Conservation (phyloP, 1,140 invertebrate species). For the Chironomus striatipennis region DNA sequence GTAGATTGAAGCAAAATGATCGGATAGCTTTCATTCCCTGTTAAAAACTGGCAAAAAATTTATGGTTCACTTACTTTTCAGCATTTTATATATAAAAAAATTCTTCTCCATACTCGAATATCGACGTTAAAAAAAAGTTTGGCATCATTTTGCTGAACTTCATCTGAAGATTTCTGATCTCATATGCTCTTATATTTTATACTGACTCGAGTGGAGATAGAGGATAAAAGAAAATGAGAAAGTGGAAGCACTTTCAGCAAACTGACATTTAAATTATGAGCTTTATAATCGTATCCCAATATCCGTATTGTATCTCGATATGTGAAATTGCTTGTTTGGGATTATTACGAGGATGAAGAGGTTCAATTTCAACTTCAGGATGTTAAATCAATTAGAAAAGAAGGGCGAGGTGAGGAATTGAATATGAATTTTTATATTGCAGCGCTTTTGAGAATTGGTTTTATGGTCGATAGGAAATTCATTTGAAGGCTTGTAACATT, state of each 20-base stretch:
- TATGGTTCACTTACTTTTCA: too few species aligned
- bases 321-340: too few species aligned
- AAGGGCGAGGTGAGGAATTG: too few species aligned
- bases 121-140: background rate
- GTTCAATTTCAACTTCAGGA: background rate
- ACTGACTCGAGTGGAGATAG: background rate
- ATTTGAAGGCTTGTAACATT: too few species aligned
- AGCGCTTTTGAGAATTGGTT: too few species aligned
- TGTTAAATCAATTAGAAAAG: slow-evolving; percentile 11
- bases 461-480: too few species aligned
- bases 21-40: background rate
- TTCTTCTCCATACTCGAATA: background rate
- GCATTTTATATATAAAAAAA: too few species aligned
- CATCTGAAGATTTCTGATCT: background rate
- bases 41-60: too few species aligned
- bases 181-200: background rate
- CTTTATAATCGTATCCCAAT: background rate
- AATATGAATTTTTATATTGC: too few species aligned
- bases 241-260: background rate
- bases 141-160: background rate
- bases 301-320: too few species aligned
- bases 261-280: slow-evolving; percentile 13
- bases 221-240: background rate
- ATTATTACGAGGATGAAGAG: background rate
- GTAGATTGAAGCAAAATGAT: background rate